Base-by-base conservation (phyloP, 2,888 invertebrate genomes). In the Pseudoips prasinana region DNA sequence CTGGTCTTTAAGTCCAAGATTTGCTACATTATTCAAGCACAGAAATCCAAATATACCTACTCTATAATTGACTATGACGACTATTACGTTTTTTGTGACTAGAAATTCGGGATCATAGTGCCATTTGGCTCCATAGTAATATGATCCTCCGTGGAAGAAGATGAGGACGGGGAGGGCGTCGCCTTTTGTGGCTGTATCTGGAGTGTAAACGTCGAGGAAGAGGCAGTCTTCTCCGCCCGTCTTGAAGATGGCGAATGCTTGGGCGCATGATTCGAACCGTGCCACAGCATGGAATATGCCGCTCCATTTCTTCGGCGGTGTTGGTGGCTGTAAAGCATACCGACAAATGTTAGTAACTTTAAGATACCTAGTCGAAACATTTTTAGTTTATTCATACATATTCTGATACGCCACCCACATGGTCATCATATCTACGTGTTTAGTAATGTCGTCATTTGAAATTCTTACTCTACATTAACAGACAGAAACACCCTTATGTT, bases 61-160 rank as follows among this genome's bases (percentile, higher is more conserved):
- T 33, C 88, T 69, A 38, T 86, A 88, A 58, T 86, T 88, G 1
- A 79, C 58, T 6, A 71, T 70, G 1, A 85, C 82, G 0, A 71
- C 75, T 19, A 86, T 52, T 0, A 74, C 63, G 36, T 76, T 73
- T 26, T 81, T 83, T 3, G 58, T 55, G 59, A 87, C 82, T 37
- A 88, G 68, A 54, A 75, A 84, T 46, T 83, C 73, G 4, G 86
- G 82, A 29, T 86, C 78, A 35, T 86, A 87, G 7, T 85, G 67
- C 47, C 74, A 73, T 47, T 85, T 84, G 34, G 71, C 73, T 20
- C 88, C 88, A 48, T 80, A 79, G 48, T 78, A 87, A 38, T 82
- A 88, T 0, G 71, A 84, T 19, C 87, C 88, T 0, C 87, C 87
- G 39, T 87, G 88, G 10, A 87, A 52, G 61, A 73, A 87, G 1